Conservation (phyloP, 2,113 vertebrate genomes). For the Miniopterus natalensis region DNA sequence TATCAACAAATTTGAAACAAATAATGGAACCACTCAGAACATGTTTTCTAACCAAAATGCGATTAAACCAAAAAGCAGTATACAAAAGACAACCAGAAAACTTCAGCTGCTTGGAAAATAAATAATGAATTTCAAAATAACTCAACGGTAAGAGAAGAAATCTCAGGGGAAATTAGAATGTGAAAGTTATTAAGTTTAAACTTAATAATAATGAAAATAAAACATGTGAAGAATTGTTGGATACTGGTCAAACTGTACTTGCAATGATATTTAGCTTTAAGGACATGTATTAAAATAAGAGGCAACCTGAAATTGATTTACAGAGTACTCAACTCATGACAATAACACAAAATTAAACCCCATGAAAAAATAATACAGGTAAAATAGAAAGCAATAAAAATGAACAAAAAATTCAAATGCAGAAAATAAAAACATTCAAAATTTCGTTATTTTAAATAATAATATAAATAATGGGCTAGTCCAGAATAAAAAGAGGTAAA, state of each 20-base stretch:
- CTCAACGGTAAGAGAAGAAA: background rate
- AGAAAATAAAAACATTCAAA: background rate
- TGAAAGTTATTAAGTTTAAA: slow-evolving; percentile 29
- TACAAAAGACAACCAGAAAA: background rate
- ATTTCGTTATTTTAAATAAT: background rate
- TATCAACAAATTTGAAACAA: background rate
- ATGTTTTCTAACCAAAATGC: background rate
- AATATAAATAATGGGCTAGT: background rate
- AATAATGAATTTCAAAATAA: slow-evolving; percentile 16
- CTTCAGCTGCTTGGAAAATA: background rate
- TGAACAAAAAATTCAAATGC: background rate
- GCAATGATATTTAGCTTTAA: background rate
- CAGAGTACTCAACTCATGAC: background rate
- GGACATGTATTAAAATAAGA: slow-evolving; percentile 14
- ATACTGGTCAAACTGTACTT: background rate
- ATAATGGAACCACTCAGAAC: background rate
- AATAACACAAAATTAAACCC: background rate
- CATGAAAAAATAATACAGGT: background rate
- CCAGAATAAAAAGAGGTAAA: background rate
- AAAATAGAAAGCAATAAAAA: background rate
- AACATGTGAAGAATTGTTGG: background rate
- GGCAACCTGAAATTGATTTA: slow-evolving; percentile 19
- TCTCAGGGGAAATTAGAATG: background rate
- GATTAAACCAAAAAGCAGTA: background rate
- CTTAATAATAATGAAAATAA: background rate